Evolutionary conservation across 2,113 vertebrate species (phyloP).

Genomic region (Orientallactaga bullata): DNA sequence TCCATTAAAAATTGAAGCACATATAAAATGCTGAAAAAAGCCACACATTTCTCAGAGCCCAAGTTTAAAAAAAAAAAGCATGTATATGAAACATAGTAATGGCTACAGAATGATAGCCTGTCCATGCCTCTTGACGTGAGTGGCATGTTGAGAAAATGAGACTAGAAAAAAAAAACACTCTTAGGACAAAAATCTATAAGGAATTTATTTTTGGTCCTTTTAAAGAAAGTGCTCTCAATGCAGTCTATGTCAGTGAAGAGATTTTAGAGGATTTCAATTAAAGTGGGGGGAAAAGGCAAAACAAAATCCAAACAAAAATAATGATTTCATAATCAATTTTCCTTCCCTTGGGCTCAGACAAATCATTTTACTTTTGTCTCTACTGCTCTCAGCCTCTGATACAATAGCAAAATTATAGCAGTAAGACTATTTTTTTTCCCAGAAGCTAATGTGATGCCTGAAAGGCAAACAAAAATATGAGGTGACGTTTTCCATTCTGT

Average conservation of each 20-base stretch:
- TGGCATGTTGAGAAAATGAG: conserved; percentile 79
- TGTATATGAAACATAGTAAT: conserved; percentile 56
- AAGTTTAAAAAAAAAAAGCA: conserved; percentile 74
- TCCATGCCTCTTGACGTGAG: conserved; percentile 74
- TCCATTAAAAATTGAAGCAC: conserved; percentile 85
- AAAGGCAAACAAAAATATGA: conserved; percentile 68
- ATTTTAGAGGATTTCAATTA: conserved; percentile 81
- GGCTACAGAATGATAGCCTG: conserved; percentile 77
- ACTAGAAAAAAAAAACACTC: conserved; percentile 64
- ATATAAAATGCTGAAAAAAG: conserved; percentile 86
- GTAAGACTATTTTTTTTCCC: conserved; percentile 52
- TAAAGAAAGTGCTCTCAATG: conserved; percentile 82
- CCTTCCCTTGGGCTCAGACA: conserved; percentile 82
- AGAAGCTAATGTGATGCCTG: conserved; percentile 52
- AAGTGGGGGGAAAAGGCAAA: conserved; percentile 84
- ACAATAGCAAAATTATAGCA: conserved; percentile 70
- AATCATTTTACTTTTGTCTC: conserved; percentile 77
- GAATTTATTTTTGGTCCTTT: conserved; percentile 85
- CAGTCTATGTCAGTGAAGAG: conserved; percentile 76
- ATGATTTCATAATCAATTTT: conserved; percentile 73
- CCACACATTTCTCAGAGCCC: conserved; percentile 81
- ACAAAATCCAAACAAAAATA: conserved; percentile 74
- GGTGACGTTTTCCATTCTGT: conserved; percentile 50
- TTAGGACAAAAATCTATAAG: conserved; percentile 79
- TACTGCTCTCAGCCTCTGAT: conserved; percentile 78